Evolutionary conservation across 2,888 invertebrate species (phyloP).

Genomic region (Exocentrus adspersus): DNA sequence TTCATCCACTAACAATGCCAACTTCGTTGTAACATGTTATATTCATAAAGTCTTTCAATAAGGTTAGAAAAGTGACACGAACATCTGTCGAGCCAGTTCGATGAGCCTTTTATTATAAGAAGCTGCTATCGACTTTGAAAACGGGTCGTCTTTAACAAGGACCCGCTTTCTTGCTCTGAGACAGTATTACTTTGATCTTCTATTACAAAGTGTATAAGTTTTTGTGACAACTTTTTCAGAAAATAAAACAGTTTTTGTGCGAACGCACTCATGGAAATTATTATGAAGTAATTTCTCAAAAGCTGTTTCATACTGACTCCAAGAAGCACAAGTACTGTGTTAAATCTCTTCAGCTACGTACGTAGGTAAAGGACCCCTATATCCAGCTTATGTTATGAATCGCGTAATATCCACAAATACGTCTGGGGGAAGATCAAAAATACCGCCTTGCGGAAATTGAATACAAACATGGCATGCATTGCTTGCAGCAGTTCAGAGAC

Average conservation of each 20-base stretch:
- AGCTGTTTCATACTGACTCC: no score
- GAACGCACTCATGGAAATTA: no score
- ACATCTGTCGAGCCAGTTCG: conserved; percentile 20
- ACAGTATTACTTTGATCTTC: no score
- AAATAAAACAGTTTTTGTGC: no score
- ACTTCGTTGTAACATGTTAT: conserved; percentile 20
- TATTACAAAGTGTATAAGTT: no score
- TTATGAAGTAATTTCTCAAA: no score
- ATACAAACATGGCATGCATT: not conserved
- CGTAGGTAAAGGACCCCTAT: no score
- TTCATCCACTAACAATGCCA: conserved; percentile 5
- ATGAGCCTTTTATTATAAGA: conserved; percentile 21
- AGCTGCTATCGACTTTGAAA: not conserved
- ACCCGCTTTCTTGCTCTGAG: not conserved
- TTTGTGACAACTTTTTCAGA: no score
- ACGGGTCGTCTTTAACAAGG: conserved; percentile 8
- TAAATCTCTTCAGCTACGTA: no score
- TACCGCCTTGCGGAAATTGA: not conserved
- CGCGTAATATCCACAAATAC: not conserved
- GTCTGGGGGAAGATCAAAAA: not conserved
- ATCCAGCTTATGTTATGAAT: no score
- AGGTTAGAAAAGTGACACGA: conserved; percentile 18
- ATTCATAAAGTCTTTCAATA: conserved; percentile 19
- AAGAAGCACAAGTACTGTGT: no score
- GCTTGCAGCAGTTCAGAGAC: not conserved